Evolutionary conservation across 2,888 invertebrate genomes (phyloP).

Genomic region (Pristionchus entomophagus): DNA sequence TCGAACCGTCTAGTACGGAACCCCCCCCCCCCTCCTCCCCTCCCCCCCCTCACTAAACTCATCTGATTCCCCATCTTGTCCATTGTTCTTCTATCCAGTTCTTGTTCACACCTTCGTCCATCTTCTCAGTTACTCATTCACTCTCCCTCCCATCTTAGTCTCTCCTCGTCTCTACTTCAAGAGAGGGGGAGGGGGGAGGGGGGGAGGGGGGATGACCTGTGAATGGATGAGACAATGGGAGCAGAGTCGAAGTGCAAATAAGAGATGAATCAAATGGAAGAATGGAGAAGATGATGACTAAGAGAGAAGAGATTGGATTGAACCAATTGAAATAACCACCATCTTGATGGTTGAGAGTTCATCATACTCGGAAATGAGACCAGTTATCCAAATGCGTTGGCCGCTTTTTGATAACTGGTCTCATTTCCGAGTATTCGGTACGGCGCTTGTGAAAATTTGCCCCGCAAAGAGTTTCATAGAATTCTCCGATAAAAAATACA

Average conservation of each 20-base stretch:
- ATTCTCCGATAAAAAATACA: no score
- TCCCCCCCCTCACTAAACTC: no score
- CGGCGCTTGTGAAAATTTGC: no score
- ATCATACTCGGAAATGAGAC: no score
- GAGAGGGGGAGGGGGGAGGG: no score
- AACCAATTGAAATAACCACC: not conserved
- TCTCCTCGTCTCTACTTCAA: not conserved
- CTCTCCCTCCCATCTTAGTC: not conserved
- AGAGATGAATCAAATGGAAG: not conserved
- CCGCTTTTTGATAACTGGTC: no score
- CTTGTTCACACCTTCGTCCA: not conserved
- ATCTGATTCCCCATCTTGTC: not conserved
- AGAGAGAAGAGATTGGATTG: not conserved
- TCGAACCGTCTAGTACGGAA: not conserved
- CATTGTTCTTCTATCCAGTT: not conserved
- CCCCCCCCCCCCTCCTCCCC: no score
- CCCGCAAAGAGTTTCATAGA: no score
- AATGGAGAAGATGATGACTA: not conserved
- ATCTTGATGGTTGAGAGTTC: not conserved
- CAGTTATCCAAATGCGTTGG: no score
- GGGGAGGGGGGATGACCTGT: constrained; percentile 9
- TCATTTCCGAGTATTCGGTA: no score
- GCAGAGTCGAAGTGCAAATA: not conserved
- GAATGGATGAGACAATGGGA: not conserved
- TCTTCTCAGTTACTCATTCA: not conserved